Conservation (phyloP, 1,140 invertebrate genomes). For the Drepana arcuata region DNA sequence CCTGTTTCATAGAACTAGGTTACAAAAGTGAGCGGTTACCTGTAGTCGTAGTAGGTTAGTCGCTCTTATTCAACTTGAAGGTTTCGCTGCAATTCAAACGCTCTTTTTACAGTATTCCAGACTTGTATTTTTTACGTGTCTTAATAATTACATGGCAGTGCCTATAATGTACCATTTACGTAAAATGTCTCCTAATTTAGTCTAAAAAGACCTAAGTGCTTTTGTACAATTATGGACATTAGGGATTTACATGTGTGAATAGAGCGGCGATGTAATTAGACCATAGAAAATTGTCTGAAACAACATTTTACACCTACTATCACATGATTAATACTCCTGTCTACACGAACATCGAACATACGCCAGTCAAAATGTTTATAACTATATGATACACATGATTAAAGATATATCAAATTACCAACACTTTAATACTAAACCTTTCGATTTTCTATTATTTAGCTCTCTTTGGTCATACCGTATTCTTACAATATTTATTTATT, state of each 20-base stretch:
- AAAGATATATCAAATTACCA: slow-evolving; percentile 41
- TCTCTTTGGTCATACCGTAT: slow-evolving; percentile 50
- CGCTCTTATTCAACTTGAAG: too few relatives aligned
- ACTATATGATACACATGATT: slow-evolving; percentile 32
- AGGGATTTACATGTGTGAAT: slow-evolving; percentile 2
- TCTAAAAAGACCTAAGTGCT: too few relatives aligned
- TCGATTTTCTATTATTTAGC: slow-evolving; percentile 23
- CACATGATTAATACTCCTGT: slow-evolving; percentile 62
- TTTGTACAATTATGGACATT: neutral
- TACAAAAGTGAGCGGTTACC: too few relatives aligned
- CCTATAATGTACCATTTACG: too few relatives aligned
- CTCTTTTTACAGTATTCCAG: too few relatives aligned
- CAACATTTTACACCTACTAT: slow-evolving; percentile 53
- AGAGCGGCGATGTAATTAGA: neutral
- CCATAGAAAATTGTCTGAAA: neutral
- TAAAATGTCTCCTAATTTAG: too few relatives aligned
- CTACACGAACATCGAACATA: too few relatives aligned
- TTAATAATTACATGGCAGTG: neutral
- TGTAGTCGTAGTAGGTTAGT: too few relatives aligned
- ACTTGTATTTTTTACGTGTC: neutral
- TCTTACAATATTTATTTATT: slow-evolving; percentile 3
- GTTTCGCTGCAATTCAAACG: too few relatives aligned
- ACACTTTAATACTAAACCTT: slow-evolving; percentile 29
- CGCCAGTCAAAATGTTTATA: too few relatives aligned
- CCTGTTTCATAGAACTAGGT: too few relatives aligned